phyloP scores from a whole-genome alignment of 2,797 vertebrate genomes.

The Cossypha niveicapilla region DNA sequence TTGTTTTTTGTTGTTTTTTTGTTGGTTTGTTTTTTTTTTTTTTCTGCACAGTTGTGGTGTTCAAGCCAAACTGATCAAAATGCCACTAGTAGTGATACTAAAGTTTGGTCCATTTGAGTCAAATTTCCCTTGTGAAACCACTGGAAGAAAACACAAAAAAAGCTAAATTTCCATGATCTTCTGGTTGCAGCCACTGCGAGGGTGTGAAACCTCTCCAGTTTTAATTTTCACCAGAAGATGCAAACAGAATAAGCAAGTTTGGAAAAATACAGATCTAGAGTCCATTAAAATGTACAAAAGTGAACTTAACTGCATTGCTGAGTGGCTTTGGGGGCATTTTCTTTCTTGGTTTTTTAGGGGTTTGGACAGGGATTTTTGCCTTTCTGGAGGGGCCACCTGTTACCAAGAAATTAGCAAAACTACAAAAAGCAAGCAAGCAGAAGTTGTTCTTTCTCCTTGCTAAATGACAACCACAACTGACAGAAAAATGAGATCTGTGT shows the following conservation, averaged over 20 bases:
- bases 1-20: too few relatives aligned
- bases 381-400: background rate
- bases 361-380: too few relatives aligned
- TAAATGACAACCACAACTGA: background rate
- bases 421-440: background rate
- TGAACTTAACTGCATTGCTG: background rate
- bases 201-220: background rate
- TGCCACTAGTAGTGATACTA: background rate
- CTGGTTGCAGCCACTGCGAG: background rate
- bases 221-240: background rate
- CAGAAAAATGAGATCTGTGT: background rate
- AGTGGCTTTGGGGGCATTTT: fast-evolving
- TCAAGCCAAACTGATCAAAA: background rate
- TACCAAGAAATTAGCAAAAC: background rate
- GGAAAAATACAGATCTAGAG: background rate
- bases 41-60: too few relatives aligned
- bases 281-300: background rate
- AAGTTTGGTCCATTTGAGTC: background rate
- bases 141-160: background rate
- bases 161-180: background rate
- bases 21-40: too few relatives aligned
- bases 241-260: background rate
- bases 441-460: fast-evolving
- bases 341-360: background rate
- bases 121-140: background rate